Percentiles rank a stretch among this genome's conserved stretches.
phyloP scores from a whole-genome alignment of 2,797 vertebrate species.

The Anabacerthia variegaticeps region DNA sequence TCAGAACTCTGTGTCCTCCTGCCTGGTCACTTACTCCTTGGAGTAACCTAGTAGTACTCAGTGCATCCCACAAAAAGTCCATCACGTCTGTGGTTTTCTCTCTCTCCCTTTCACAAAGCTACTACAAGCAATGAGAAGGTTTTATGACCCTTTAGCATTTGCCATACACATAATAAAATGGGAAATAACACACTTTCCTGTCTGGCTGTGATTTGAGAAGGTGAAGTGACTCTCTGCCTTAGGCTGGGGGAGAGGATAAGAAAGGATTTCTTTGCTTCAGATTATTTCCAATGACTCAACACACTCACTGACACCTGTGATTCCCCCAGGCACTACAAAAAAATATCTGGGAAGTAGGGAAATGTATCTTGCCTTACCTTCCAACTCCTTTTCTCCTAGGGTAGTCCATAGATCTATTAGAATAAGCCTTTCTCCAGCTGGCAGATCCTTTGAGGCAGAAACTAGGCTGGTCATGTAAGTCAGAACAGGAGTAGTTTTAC shows the following conservation, averaged over 20 bases:
- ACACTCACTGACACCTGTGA: not conserved
- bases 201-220: not conserved
- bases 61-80: not conserved
- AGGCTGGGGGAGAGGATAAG: not conserved
- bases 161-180: not conserved
- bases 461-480: constrained; percentile 33
- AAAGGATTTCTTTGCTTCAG: not conserved
- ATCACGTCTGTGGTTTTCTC: not conserved
- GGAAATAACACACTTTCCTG: not conserved
- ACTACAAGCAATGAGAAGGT: not conserved
- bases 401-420: constrained; percentile 66
- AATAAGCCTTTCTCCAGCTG: constrained; percentile 60
- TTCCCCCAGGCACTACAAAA: not conserved
- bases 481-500: not conserved
- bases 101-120: not conserved
- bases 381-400: constrained; percentile 60
- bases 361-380: constrained; percentile 66
- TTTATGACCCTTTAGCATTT: not conserved
- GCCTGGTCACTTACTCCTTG: not conserved
- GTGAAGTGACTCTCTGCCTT: not conserved
- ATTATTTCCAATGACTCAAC: not conserved
- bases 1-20: not conserved
- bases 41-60: not conserved
- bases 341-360: constrained; percentile 41
- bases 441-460: constrained; percentile 59